Evolutionary conservation across 2,888 invertebrate species (phyloP), one percentile per base, ranked within the genome.

Genomic region (Dasypolia templi): DNA sequence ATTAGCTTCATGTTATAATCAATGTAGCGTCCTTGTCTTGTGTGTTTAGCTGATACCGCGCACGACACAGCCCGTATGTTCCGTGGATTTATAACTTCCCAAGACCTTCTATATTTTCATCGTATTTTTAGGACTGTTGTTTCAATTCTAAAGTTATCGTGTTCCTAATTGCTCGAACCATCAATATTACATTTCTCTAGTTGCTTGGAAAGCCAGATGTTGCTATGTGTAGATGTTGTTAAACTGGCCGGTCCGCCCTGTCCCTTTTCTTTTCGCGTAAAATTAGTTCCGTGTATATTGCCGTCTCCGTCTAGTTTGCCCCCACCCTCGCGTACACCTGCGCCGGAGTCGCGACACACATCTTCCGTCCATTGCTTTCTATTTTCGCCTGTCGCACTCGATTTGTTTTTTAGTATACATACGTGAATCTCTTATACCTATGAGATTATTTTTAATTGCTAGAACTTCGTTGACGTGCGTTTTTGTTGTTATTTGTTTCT

Each of bases 301-400:
- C 88, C 81, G 86, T 94, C 93, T 92, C 91, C 89, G 86, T 94
- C 89, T 86, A 91, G 85, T 87, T 86, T 82, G 83, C 89, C 89
- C 92, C 91, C 90, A 89, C 91, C 83, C 89, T 84, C 87, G 82
- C 87, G 91, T 92, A 91, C 95, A 95, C 95, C 95, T 95, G 95
- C 89, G 93, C 88, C 89, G 79, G 89, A 89, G 91, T 89, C 92
- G 92, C 94, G 95, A 93, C 96, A 96, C 94, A 96, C 95, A 95
- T 95, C 93, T 94, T 94, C 93, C 93, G 93, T 92, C 92, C 93
- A 92, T 90, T 95, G 95, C 96, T 96, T 96, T 96, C 96, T 96
- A 96, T 95, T 96, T 95, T 95, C 92, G 94, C 95, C 90, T 92
- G 91, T 92, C 91, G 91, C 91, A 92, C 93, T 92, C 89, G 88